Conservation (phyloP, 2,797 vertebrate genomes). For the Gobionotothen gibberifrons region DNA sequence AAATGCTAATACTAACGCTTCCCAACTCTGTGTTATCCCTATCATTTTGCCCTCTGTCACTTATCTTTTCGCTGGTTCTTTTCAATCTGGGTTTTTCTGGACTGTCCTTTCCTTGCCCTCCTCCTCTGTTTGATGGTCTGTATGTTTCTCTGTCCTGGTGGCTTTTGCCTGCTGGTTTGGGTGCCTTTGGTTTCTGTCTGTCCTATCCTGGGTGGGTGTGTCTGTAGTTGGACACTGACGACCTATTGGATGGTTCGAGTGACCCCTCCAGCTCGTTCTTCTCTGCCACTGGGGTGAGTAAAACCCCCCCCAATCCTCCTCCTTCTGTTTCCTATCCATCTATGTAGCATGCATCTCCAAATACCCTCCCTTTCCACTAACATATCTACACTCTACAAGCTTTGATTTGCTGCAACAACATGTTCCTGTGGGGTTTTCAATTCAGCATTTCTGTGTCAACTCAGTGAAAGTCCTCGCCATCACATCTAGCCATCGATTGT, state of each 20-base stretch:
- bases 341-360: conserved; percentile 74
- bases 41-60: conserved; percentile 61
- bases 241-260: conserved; percentile 96
- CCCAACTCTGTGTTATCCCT: conserved; percentile 64
- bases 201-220: conserved; percentile 82
- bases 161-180: conserved; percentile 73
- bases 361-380: conserved; percentile 75
- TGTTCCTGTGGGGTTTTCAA: conserved; percentile 44
- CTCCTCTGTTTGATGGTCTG: conserved; percentile 73
- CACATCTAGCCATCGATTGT: not conserved
- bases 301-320: conserved; percentile 73
- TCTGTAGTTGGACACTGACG: conserved; percentile 96
- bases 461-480: conserved; percentile 15
- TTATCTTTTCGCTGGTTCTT: conserved; percentile 67
- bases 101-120: conserved; percentile 75
- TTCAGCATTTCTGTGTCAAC: conserved; percentile 28
- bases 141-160: conserved; percentile 74
- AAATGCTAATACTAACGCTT: conserved; percentile 79
- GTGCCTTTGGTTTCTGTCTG: conserved; percentile 78
- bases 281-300: conserved; percentile 93
- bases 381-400: conserved; percentile 55
- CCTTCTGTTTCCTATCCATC: conserved; percentile 71
- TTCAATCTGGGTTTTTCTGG: conserved; percentile 68
- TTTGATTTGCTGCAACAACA: conserved; percentile 55
- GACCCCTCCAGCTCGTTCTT: conserved; percentile 97